These are phyloP conservation scores for Cairina moschata DNA, from an alignment of 2,113 vertebrate genomes.

Conservation along the genomic window DNA sequence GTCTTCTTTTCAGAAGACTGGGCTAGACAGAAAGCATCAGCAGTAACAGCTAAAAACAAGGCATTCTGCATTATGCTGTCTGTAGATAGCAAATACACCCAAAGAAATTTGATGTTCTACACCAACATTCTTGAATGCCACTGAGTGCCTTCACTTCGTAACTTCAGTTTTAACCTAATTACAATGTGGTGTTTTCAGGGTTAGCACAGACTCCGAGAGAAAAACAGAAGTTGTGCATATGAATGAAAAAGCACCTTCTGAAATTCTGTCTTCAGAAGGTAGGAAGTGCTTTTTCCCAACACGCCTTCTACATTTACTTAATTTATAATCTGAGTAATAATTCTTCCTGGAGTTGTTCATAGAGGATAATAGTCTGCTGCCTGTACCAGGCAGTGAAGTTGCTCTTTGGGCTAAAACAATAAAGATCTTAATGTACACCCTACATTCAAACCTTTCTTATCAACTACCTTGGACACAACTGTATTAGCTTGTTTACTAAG, in stretches of 20 bases:
- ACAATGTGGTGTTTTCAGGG: background rate
- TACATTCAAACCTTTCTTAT: background rate
- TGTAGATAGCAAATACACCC: background rate
- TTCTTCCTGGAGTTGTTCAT: background rate
- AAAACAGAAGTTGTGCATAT: background rate
- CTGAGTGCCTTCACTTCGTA: background rate
- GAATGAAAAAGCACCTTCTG: background rate
- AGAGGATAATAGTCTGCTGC: background rate
- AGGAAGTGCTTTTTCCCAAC: background rate
- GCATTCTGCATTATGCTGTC: background rate
- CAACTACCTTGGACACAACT: background rate
- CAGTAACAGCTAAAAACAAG: background rate
- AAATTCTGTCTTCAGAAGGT: background rate
- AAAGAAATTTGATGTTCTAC: background rate
- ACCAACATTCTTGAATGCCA: background rate
- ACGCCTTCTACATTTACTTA: background rate
- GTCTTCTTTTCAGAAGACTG: background rate
- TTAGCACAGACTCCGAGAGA: background rate
- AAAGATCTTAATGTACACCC: background rate
- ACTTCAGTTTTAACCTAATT: background rate
- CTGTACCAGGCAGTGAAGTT: background rate
- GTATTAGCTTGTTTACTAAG: too few species aligned
- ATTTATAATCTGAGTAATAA: too few species aligned
- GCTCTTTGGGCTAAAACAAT: background rate
- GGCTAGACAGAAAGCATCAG: background rate